Evolutionary conservation across 1,140 invertebrate species (phyloP), one percentile per base, ranked within the genome.

Genomic region (Mercenaria mercenaria): DNA sequence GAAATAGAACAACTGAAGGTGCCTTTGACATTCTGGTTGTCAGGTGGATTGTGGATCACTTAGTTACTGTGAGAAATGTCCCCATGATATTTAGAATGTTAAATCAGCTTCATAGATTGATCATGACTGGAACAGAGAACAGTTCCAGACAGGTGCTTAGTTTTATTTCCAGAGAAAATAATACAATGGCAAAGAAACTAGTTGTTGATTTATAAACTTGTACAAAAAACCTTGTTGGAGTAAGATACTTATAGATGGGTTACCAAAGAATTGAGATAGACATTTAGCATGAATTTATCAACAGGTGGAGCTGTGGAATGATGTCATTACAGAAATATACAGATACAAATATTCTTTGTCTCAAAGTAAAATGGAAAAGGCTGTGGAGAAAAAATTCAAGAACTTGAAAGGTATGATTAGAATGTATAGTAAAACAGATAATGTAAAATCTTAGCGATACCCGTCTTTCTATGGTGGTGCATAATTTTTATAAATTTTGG

Each of bases 41-140:
- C 0, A 32, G 23, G 56, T 85, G 83, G 83, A 47, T 85, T 67
- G 29, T 83, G 8, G 64, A 83, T 64, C 47, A 67, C 13, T 20
- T 83, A 59, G 47, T 6, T 43, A 29, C 32, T 43, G 43, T 32
- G 29, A 43, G 11, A 47, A 41, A 39, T 64, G 26, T 83, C 15
- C 23, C 34, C 3, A 34, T 26, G 0, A 13, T 34, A 15, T 47
- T 47, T 29, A 34, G n/a, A n/a, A 69, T 61, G 41, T 18, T 69
- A n/a, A 69, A 41, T n/a, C n/a, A 64, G 6, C 15, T 69, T 1
- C 37, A 61, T 32, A 69, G 20, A 29, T 10, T 69, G 11, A 39
- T 79, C 23, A 23, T 37, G 29, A 1, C 26, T 4, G 29, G 18
- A 10, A 50, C 20, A 32, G 47, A 43, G 20, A 26, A 29, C 32